phyloP scores from a whole-genome alignment of 92 coral and sea anemone species.

The Palythoa grandis region DNA sequence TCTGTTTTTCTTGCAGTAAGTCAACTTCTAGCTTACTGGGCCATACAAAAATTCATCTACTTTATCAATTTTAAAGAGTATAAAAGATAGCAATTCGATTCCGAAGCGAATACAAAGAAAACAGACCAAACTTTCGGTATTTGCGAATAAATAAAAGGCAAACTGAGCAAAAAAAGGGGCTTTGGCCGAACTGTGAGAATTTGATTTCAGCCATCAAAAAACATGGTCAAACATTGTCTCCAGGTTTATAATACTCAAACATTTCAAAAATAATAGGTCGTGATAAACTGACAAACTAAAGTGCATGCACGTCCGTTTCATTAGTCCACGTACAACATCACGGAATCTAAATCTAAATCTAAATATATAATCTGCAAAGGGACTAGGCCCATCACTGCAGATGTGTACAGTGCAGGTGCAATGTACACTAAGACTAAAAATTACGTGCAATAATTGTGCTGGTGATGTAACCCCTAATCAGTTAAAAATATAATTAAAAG shows the following conservation, averaged over 20 bases:
- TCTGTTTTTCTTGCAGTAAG: constrained; percentile 24
- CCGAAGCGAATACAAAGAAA: background rate
- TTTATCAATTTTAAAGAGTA: constrained; percentile 13
- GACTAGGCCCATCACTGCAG: too few relatives aligned
- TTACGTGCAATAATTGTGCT: too few relatives aligned
- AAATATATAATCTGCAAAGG: too few relatives aligned
- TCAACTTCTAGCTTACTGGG: constrained; percentile 34
- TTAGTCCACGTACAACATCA: too few relatives aligned
- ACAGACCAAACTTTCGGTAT: background rate
- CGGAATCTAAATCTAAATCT: too few relatives aligned
- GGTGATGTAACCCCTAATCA: too few relatives aligned
- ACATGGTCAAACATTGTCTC: constrained; percentile 10
- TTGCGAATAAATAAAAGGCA: background rate
- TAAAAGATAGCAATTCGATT: constrained; percentile 2
- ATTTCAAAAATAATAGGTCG: too few relatives aligned
- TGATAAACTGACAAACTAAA: too few relatives aligned
- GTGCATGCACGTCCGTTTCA: too few relatives aligned
- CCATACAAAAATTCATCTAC: background rate
- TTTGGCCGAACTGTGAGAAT: background rate
- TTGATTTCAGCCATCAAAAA: background rate
- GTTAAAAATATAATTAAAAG: too few relatives aligned
- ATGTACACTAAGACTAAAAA: too few relatives aligned
- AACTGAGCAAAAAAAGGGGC: background rate
- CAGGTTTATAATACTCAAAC: constrained; percentile 1
- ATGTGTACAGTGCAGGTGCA: too few relatives aligned